Conservation (phyloP, 1,140 invertebrate genomes). For the Meteorus sp. region DNA sequence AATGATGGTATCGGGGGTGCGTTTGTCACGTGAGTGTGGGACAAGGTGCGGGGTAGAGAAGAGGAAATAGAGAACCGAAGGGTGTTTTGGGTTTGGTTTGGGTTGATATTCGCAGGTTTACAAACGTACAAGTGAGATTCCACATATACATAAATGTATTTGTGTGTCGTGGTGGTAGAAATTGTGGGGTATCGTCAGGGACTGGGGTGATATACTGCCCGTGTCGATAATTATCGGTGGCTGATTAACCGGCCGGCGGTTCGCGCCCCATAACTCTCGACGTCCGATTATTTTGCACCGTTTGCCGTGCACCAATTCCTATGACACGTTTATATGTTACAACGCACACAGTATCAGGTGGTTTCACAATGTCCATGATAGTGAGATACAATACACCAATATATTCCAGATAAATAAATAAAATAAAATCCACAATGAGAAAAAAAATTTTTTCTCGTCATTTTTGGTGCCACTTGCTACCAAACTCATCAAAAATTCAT, state of each 20-base stretch:
- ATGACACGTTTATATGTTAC: slow-evolving; percentile 45
- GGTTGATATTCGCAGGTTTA: too few species aligned
- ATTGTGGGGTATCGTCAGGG: slow-evolving; percentile 28
- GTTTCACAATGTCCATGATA: slow-evolving; percentile 1
- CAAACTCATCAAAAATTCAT: too few species aligned
- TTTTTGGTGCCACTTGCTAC: too few species aligned
- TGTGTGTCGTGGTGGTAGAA: too few species aligned
- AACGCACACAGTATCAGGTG: slow-evolving; percentile 18
- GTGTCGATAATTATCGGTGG: slow-evolving; percentile 61
- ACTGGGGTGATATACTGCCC: slow-evolving; percentile 55
- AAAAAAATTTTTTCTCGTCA: too few species aligned
- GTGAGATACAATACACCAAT: too few species aligned
- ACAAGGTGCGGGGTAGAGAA: slow-evolving; percentile 24
- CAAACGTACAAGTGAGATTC: too few species aligned
- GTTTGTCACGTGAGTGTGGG: slow-evolving; percentile 52
- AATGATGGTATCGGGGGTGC: slow-evolving; percentile 60
- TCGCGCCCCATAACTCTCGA: slow-evolving; percentile 60
- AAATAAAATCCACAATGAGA: too few species aligned
- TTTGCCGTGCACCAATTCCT: slow-evolving; percentile 54
- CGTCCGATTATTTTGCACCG: slow-evolving; percentile 59
- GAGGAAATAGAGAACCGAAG: slow-evolving; percentile 22
- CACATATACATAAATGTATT: too few species aligned
- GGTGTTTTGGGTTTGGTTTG: slow-evolving; percentile 28
- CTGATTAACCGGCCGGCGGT: slow-evolving; percentile 60
- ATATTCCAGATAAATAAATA: too few species aligned